These are phyloP conservation scores for Loris lydekkerianus DNA, from an alignment of 2,797 vertebrate genomes.

Conservation along the genomic window DNA sequence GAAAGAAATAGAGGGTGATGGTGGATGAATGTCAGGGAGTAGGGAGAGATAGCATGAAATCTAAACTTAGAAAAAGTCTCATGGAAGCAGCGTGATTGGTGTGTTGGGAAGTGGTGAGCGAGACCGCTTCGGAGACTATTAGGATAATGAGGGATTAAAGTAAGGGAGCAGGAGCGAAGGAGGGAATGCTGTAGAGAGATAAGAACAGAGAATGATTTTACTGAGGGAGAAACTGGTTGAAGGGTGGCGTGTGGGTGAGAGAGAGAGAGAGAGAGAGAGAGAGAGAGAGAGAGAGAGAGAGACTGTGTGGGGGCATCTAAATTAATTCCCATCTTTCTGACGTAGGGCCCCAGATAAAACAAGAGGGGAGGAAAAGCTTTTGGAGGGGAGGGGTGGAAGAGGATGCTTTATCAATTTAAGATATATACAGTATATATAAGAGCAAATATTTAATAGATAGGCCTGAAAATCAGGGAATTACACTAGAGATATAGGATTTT, in stretches of 20 bases:
- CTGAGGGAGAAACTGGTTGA: neutral
- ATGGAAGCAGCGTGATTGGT: slow-evolving; percentile 10
- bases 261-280: too few species aligned
- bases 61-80: neutral
- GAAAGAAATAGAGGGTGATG: neutral
- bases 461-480: slow-evolving; percentile 31
- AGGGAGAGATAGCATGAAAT: neutral
- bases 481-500: neutral
- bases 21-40: slow-evolving; percentile 32
- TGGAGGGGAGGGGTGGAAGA: neutral
- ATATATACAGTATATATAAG: neutral
- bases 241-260: neutral
- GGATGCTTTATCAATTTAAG: neutral
- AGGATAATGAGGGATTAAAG: slow-evolving; percentile 14
- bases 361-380: neutral
- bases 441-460: neutral
- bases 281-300: neutral
- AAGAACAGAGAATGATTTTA: neutral
- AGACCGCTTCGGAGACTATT: slow-evolving; percentile 25
- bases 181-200: neutral
- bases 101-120: neutral
- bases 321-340: slow-evolving; percentile 10
- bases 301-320: neutral
- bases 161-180: neutral
- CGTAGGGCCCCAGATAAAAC: neutral